Evolutionary conservation across 1,140 invertebrate genomes (phyloP), one percentile per base, ranked within the genome.

Genomic region (Spodoptera litura): DNA sequence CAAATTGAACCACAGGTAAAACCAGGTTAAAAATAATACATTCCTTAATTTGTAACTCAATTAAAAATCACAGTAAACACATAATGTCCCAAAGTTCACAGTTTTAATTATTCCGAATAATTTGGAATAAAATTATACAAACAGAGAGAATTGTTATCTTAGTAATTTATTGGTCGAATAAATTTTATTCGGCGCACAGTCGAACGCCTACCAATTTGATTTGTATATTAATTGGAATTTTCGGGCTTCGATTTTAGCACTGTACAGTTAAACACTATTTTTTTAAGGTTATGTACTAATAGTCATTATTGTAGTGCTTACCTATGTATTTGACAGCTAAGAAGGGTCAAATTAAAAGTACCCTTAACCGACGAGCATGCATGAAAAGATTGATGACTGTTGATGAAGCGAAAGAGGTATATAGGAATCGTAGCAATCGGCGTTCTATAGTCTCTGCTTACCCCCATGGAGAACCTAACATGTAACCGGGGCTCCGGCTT

Each of bases 121-220:
- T 76, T 66, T 38, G 44, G 11, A 66, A 75, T 75, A 64, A 56
- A 76, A 76, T 66, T 58, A 56, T 56, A 66, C 74, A 76, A 66
- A 66, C 51, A 73, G 35, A 11, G 31, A 20, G 55, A 13, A 52
- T 55, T 66, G 74, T 76, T 76, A 76, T 76, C 74, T 66, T 64
- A 66, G 74, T 76, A 76, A 76, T 76, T 76, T 76, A 76, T 76
- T 55, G 74, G 31, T 4, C 49, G 74, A 66, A 76, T 76, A 76
- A 76, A 76, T 76, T 76, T 76, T 56, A 62, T 66, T 76, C 61
- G 27, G 53, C 70, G 31, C 35, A 66, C 74, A 12, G 58, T 66
- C n/a, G 58, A 61, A 76, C 51, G 74, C 61, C 20, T 66, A 27
- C 44, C 74, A 44, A 66, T 76, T 76, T 66, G 59, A 56, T 55